A percentile compares a stretch with the other conserved stretches of the same genome.
phyloP scores from a whole-genome alignment of 1,140 invertebrate species.

The Latrodectus geometricus region DNA sequence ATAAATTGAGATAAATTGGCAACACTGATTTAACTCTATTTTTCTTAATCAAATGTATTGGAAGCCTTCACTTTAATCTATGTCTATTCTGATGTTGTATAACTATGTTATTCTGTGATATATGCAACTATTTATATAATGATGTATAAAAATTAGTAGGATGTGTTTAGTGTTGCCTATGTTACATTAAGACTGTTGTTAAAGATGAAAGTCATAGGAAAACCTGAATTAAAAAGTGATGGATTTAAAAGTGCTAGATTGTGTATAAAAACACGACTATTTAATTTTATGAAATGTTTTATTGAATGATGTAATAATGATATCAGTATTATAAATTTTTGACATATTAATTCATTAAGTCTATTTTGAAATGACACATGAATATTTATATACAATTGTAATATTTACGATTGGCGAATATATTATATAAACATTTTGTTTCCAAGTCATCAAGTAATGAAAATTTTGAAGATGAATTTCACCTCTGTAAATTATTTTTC shows the following conservation, averaged over 20 bases:
- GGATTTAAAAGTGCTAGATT: too few species aligned
- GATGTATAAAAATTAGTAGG: slow-evolving; percentile 42
- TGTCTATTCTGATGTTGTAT: slow-evolving; percentile 48
- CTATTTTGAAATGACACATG: too few species aligned
- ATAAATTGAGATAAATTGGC: background rate
- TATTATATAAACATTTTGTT: too few species aligned
- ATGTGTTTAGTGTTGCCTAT: slow-evolving; percentile 45
- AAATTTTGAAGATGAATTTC: too few species aligned
- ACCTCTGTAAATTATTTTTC: too few species aligned
- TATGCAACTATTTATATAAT: slow-evolving; percentile 54
- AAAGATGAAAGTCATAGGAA: slow-evolving; percentile 6
- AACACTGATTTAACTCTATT: slow-evolving; percentile 24
- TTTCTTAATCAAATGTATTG: slow-evolving; percentile 15
- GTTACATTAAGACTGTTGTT: slow-evolving; percentile 42
- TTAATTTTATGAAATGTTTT: background rate
- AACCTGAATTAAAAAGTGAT: background rate
- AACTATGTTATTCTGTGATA: slow-evolving; percentile 59
- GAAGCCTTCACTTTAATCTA: slow-evolving; percentile 51
- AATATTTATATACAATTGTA: too few species aligned
- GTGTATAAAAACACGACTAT: background rate
- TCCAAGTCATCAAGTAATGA: too few species aligned
- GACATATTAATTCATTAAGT: too few species aligned
- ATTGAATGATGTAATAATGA: slow-evolving; percentile 42
- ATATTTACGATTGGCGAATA: too few species aligned
- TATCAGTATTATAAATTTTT: background rate